Conservation (phyloP, 1,140 invertebrate genomes). For the Lanistes nyassanus region DNA sequence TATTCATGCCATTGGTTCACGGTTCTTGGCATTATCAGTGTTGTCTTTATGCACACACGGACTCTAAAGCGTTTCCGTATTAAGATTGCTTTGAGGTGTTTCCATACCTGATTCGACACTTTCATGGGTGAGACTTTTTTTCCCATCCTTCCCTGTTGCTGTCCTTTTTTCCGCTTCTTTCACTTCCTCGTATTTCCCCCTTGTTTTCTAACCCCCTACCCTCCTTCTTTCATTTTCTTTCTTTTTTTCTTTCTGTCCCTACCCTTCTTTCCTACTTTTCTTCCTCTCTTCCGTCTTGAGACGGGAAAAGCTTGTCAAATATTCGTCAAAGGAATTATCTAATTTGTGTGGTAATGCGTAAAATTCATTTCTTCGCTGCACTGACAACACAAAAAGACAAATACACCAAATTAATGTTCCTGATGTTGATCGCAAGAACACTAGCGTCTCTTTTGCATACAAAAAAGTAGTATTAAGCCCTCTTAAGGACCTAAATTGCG, state of each 20-base stretch:
- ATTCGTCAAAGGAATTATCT: no score
- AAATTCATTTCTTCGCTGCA: no score
- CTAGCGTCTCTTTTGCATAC: no score
- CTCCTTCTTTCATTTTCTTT: not conserved
- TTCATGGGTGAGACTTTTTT: not conserved
- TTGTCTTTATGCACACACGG: constrained; percentile 10
- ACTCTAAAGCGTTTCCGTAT: constrained; percentile 10
- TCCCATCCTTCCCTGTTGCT: not conserved
- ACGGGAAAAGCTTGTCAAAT: no score
- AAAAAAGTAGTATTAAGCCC: no score
- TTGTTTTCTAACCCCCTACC: constrained; percentile 10
- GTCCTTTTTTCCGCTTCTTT: constrained; percentile 6
- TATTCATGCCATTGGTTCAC: not conserved
- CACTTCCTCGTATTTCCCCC: constrained; percentile 11
- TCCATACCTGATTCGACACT: no score
- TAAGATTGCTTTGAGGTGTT: not conserved
- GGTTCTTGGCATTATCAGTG: not conserved
- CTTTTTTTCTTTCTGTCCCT: constrained; percentile 25
- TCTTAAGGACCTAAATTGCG: no score
- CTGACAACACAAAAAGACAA: no score
- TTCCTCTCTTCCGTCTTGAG: constrained; percentile 12
- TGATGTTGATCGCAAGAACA: no score
- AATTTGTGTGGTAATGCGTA: no score
- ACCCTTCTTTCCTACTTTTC: constrained; percentile 29
- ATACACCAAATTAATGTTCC: no score